Evolutionary conservation across 2,797 vertebrate species (phyloP), one percentile per base, ranked within the genome.

Genomic region (Champsocephalus gunnari): DNA sequence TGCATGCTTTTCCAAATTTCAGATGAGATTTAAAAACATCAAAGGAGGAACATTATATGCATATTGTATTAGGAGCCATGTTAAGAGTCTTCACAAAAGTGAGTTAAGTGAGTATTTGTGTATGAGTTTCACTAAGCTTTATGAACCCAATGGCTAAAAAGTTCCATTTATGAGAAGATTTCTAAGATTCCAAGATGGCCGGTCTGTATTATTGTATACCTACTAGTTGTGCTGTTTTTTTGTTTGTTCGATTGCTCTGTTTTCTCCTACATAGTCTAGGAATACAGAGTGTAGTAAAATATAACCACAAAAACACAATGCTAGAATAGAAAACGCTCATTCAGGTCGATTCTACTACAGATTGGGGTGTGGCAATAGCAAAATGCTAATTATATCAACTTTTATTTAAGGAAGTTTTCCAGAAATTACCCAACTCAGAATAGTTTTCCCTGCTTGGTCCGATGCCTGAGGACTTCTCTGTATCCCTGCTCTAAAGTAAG

Each of bases 1-100:
- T 88, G 86, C 84, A 88, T 81, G 82, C 79, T 75, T 88, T 77
- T 82, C 84, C 72, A 81, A 80, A 85, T 90, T 88, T 84, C 72
- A 89, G 58, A 80, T 71, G 73, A 84, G 75, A 77, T 80, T 84
- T 71, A 75, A 79, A 80, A 88, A 83, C 70, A 84, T 88, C 72
- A 84, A 86, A 83, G 28, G 77, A 59, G 47, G 32, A 77, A 69
- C 21, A 70, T 34, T 24, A 54, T 32, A 59, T 73, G 41, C 48
- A 65, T 51, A 57, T 24, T 38, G 2, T 73, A 71, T 61, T 67
- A 70, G n/a, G 65, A 63, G 45, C 17, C 12, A 44, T 55, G 58
- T 56, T 71, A 67, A 17, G 34, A 56, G 51, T 28, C 28, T 28
- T 28, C 28, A 28, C 28, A 28, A 28, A 28, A 53, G 55, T 38